phyloP scores from a whole-genome alignment of 2,797 vertebrate species.

The Manis javanica region DNA sequence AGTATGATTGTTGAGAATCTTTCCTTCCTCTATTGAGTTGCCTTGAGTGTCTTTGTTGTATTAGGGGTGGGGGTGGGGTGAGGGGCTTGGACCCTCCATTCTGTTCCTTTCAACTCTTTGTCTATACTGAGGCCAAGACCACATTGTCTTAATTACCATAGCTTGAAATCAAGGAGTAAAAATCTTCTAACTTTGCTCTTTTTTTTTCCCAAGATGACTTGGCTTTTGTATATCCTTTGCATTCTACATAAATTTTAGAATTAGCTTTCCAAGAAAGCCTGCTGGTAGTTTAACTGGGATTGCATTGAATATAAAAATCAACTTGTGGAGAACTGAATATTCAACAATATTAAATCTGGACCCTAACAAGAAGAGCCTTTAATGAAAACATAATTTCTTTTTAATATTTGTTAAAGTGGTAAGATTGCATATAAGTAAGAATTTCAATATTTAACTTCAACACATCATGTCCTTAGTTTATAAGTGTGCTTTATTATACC shows the following conservation, averaged over 20 bases:
- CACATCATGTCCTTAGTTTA: background rate
- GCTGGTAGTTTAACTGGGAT: background rate
- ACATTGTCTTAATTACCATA: background rate
- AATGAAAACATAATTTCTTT: conserved; percentile 3
- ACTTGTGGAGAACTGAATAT: background rate
- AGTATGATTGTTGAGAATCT: background rate
- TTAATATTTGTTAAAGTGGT: conserved; percentile 4
- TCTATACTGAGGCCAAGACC: background rate
- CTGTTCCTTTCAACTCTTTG: background rate
- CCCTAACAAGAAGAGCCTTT: background rate
- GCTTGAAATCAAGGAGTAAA: background rate
- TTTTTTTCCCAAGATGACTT: conserved; percentile 47
- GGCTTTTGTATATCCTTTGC: background rate
- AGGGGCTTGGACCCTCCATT: background rate
- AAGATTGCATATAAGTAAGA: background rate
- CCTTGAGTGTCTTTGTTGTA: background rate
- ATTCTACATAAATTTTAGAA: conserved; percentile 57
- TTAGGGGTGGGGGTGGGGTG: background rate
- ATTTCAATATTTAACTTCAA: conserved; percentile 49
- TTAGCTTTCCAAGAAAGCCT: conserved; percentile 41
- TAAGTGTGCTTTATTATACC: background rate
- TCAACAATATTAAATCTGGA: background rate
- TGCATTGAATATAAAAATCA: background rate
- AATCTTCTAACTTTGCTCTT: background rate
- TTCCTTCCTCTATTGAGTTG: background rate